A percentile compares a stretch with the other conserved stretches of the same genome.
phyloP scores from a whole-genome alignment of 1,140 invertebrate species.

The Heterodera schachtii region DNA sequence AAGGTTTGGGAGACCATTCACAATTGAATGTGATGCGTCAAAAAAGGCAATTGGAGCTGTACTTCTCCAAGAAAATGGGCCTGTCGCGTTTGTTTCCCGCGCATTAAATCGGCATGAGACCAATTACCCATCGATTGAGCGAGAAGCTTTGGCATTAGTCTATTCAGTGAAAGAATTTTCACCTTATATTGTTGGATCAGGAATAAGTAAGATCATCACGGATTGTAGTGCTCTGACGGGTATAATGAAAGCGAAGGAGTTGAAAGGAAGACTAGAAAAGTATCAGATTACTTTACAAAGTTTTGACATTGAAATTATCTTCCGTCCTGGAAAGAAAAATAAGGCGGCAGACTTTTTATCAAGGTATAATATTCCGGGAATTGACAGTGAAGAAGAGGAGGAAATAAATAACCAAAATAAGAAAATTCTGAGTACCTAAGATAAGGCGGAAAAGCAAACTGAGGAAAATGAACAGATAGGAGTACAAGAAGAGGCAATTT shows the following conservation, averaged over 20 bases:
- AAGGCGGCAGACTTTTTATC: conserved; percentile 8
- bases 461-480: too few species aligned
- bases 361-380: conserved; percentile 9
- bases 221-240: conserved; percentile 19
- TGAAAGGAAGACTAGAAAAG: conserved; percentile 12
- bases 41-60: neutral
- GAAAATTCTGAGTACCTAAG: too few species aligned
- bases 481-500: too few species aligned
- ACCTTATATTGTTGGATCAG: conserved; percentile 26
- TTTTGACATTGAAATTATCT: conserved; percentile 5
- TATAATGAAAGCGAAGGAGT: neutral
- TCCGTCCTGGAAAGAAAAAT: conserved; percentile 25
- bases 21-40: conserved; percentile 29
- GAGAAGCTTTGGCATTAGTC: conserved; percentile 27
- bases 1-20: conserved; percentile 28
- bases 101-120: conserved; percentile 20
- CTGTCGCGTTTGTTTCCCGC: conserved; percentile 21
- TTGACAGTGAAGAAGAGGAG: neutral
- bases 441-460: too few species aligned
- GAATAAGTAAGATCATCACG: conserved; percentile 20
- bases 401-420: neutral
- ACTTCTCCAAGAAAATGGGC: neutral
- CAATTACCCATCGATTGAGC: conserved; percentile 33
- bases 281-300: conserved; percentile 24
- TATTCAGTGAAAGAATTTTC: conserved; percentile 22